These are phyloP conservation scores for Caenorhabditis tropicalis DNA, from an alignment of 1,140 invertebrate genomes.

Conservation along the genomic window DNA sequence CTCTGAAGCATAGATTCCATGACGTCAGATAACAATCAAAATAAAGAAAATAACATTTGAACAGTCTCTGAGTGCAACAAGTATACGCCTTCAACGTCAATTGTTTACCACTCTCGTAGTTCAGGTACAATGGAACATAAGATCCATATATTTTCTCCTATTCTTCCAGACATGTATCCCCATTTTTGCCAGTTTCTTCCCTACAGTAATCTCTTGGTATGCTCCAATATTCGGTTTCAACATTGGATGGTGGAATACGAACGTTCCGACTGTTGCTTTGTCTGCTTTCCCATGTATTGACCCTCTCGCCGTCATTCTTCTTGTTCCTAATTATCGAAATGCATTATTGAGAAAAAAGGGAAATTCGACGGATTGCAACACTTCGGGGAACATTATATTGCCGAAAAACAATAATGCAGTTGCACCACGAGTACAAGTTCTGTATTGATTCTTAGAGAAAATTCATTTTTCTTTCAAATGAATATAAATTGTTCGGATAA, in stretches of 20 bases:
- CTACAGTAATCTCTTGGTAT: slow-evolving; percentile 8
- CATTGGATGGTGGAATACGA: slow-evolving; percentile 23
- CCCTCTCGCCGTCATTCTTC: no score
- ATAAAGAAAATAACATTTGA: no score
- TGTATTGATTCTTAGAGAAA: no score
- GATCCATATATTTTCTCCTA: no score
- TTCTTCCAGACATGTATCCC: slow-evolving; percentile 30
- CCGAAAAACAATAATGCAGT: background rate
- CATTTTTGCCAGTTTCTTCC: background rate
- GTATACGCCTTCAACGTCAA: background rate
- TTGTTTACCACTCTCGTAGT: background rate
- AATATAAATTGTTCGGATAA: no score
- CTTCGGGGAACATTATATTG: background rate
- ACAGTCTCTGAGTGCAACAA: background rate
- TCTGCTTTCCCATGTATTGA: slow-evolving; percentile 9
- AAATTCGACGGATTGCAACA: background rate
- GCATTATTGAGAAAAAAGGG: no score
- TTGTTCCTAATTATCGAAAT: no score
- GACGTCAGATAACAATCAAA: no score
- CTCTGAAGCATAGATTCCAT: no score
- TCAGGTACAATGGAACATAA: background rate
- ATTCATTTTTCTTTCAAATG: background rate
- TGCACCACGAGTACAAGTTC: background rate
- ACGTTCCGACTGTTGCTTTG: background rate
- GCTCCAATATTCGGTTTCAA: background rate